Conservation (phyloP, 37 sponge, comb jelly and placozoan genomes). For the Halichondria panicea region DNA sequence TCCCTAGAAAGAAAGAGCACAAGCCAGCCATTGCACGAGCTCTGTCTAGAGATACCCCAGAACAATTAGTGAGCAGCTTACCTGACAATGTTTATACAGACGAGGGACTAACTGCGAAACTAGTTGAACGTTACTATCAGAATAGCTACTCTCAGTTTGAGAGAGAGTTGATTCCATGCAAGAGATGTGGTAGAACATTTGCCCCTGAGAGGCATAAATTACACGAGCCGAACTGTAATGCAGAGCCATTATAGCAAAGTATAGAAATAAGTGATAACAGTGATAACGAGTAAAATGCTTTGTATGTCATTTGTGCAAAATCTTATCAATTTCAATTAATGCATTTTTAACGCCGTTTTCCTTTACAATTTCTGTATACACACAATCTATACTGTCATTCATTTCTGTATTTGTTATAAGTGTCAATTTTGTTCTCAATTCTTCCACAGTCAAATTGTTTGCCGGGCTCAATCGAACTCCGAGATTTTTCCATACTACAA, state of each 20-base stretch:
- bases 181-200: slow-evolving; percentile 69
- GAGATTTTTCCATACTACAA: slow-evolving; percentile 51
- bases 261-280: background rate
- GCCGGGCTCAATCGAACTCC: slow-evolving; percentile 7
- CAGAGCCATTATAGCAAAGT: slow-evolving; percentile 25
- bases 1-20: slow-evolving; percentile 38
- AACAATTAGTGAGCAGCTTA: background rate
- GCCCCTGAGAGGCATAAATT: slow-evolving; percentile 56
- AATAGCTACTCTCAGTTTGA: slow-evolving; percentile 45
- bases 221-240: slow-evolving; percentile 70
- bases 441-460: background rate
- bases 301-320: slow-evolving; percentile 16
- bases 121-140: slow-evolving; percentile 6
- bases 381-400: background rate
- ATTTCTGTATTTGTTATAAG: background rate
- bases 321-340: slow-evolving; percentile 10
- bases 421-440: slow-evolving; percentile 15
- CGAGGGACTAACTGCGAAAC: background rate
- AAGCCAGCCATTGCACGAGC: background rate
- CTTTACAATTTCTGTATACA: background rate
- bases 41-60: background rate
- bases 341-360: slow-evolving; percentile 12
- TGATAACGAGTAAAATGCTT: background rate
- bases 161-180: slow-evolving; percentile 63
- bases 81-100: background rate